Base-by-base conservation (phyloP, 2,113 vertebrate genomes). In the Psettodes erumei region DNA sequence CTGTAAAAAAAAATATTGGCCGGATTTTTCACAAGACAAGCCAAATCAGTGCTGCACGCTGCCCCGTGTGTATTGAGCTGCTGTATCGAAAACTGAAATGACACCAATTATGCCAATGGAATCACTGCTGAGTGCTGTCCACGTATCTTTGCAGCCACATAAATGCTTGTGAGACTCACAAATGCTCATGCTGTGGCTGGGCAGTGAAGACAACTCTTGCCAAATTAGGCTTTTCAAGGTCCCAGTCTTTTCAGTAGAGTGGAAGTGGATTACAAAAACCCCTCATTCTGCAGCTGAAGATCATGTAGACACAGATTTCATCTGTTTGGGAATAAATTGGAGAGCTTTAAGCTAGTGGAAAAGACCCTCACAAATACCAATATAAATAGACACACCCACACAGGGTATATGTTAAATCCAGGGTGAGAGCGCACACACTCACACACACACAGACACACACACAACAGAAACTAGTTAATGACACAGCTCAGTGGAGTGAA, bases 401-500 rank as follows among this genome's bases (percentile, higher is more conserved):
- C 70, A 63, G 54, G 30, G 43, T 66, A 40, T 51, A 84, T 43
- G 18, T 38, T 67, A 18, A 59, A 58, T 55, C 59, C 19, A 35
- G 38, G 35, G 43, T n/a, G n/a, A n/a, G n/a, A n/a, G n/a, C 7
- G 23, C 10, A 23, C n/a, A 59, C 19, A 33, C 77, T 48, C 64
- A 64, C 32, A 53, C 33, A 35, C 61, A 71, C 51, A 66, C 56
- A 68, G 6, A 75, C n/a, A 51, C 30, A 51, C 70, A 64, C 53
- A 70, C 61, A 73, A 23, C 65, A 66, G 54, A 79, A 48, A 74
- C 28, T 72, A 82, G 76, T 85, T 90, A 91, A 91, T 88, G 82
- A 88, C 83, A 79, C 79, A 83, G 89, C 38, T 89, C 87, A 90
- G 2, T 85, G 79, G 81, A 87, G 71, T 65, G 87, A 80, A 81